phyloP scores from a whole-genome alignment of 2,888 invertebrate genomes.

The Doris montereyensis region DNA sequence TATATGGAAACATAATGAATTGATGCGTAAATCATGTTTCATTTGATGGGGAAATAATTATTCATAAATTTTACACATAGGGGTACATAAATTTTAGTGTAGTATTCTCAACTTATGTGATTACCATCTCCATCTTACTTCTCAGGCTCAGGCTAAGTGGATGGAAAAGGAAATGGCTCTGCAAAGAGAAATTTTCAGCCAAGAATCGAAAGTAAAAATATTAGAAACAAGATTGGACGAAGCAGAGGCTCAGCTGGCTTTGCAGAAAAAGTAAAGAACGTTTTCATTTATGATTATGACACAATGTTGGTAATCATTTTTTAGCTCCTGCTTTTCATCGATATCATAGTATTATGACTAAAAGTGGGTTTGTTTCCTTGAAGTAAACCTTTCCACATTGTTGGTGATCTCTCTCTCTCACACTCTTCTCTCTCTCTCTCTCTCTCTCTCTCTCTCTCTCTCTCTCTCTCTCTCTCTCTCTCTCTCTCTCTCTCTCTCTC shows the following conservation, averaged over 20 bases:
- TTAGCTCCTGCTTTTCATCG: neutral
- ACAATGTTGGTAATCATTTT: neutral
- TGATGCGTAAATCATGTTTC: no score
- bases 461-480: neutral
- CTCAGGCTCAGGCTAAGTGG: neutral
- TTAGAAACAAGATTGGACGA: slow-evolving; percentile 20
- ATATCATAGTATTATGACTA: neutral
- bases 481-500: neutral
- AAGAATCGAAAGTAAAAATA: neutral
- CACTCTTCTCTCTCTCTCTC: no score
- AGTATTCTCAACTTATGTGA: neutral
- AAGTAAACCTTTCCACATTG: neutral
- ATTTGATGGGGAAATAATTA: no score
- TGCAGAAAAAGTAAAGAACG: slow-evolving; percentile 1
- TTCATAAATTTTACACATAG: no score
- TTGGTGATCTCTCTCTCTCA: neutral
- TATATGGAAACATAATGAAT: no score
- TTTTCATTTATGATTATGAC: neutral
- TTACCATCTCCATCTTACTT: neutral
- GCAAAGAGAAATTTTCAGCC: neutral
- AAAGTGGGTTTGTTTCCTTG: neutral
- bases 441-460: neutral
- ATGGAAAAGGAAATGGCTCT: neutral
- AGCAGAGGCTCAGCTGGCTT: slow-evolving; percentile 26
- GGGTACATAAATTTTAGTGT: no score